Base-by-base conservation (phyloP, 2,113 vertebrate species). In the Tetrax tetrax region DNA sequence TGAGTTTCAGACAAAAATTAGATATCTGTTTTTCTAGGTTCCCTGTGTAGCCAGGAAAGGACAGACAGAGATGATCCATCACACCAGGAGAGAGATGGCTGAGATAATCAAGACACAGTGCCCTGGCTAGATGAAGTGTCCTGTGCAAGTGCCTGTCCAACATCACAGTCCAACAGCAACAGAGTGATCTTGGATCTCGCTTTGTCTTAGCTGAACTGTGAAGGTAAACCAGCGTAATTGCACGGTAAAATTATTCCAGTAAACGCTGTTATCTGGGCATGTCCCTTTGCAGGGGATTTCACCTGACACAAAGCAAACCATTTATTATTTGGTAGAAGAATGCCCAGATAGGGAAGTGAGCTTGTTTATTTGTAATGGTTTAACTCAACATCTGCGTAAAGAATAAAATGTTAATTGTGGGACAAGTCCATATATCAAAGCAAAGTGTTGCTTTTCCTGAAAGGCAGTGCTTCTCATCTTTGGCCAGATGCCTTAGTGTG, bases 371-470 rank as follows among this genome's bases (percentile, higher is more conserved):
- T 94, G 45, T 45, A 68, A 28, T 28, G 45, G 59, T 81, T 88
- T 35, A 83, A 57, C 59, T 83, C 78, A 69, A 31, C 20, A 24
- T 64, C 64, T 86, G 64, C 1, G 1, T 18, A 68, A 80, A 15
- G 21, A 74, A 79, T 77, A 74, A 51, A 35, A 81, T 74, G 68
- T 83, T 66, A 87, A n/a, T 64, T 56, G 38, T 35, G 50, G 38
- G 41, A 66, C 38, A 81, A 66, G 56, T 60, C 74, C n/a, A n/a
- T 70, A 9, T 77, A 86, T 86, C 68, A 86, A 71, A 95, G 79
- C n/a, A 43, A 79, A 95, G 56, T 35, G 64, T 70, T 90, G 83
- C 72, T 72, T 86, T 90, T 92, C 82, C 71, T 90, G 83, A 71
- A 92, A 80, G 59, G 45, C 50, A 68, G 33, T 1, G 0, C 54